A percentile compares a stretch with the other conserved stretches of the same genome.
These are phyloP conservation scores for Hydrozoanthus gracilis DNA, from an alignment of 92 coral and sea anemone species.

Conservation along the genomic window DNA sequence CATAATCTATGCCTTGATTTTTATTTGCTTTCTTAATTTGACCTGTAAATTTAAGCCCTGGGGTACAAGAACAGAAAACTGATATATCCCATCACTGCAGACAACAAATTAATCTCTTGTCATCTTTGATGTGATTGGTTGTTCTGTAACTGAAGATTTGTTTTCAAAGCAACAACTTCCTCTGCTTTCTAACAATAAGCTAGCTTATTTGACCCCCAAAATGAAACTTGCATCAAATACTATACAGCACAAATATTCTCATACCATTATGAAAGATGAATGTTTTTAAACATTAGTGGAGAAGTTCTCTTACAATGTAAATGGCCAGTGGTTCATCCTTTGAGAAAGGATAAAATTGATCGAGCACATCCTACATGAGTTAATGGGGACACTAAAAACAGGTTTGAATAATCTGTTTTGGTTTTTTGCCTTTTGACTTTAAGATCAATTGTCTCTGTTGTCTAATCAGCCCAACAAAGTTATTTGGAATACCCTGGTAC, in stretches of 20 bases:
- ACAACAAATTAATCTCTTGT: constrained; percentile 18
- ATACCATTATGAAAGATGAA: neutral
- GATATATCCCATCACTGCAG: constrained; percentile 12
- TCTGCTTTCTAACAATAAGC: neutral
- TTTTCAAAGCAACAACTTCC: constrained; percentile 21
- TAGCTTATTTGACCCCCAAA: neutral
- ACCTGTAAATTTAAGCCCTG: constrained; percentile 15
- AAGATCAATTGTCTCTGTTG: constrained; percentile 21
- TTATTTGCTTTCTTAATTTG: constrained; percentile 42
- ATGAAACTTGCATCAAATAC: neutral
- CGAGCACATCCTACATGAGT: neutral
- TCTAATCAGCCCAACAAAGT: neutral
- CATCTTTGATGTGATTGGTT: constrained; percentile 33
- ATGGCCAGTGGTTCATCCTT: neutral
- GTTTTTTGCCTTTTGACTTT: constrained; percentile 14
- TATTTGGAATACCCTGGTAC: neutral
- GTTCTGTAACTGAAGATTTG: neutral
- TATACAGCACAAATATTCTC: neutral
- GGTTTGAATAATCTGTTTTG: constrained; percentile 45
- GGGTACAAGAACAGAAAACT: constrained; percentile 29
- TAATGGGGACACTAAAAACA: constrained; percentile 43
- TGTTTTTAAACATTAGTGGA: neutral
- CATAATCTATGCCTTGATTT: neutral
- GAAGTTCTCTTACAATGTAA: constrained; percentile 16
- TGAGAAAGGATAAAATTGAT: neutral